Evolutionary conservation across 1,140 invertebrate species (phyloP), one percentile per base, ranked within the genome.

Genomic region (Scaptomyza montana): DNA sequence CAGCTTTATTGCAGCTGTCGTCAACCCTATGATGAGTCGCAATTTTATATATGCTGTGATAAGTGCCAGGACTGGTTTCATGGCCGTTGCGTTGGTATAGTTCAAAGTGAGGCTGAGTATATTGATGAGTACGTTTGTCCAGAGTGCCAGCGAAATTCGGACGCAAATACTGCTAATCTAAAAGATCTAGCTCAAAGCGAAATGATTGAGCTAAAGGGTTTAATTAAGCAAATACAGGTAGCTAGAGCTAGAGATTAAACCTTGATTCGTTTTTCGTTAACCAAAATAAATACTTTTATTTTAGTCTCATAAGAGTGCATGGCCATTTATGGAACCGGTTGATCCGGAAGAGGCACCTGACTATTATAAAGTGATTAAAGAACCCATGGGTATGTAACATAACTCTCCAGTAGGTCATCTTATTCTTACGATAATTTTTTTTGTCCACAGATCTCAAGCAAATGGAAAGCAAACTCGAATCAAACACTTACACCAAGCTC

Each of bases 61-160:
- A 95, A 96, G 55, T 99, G 99, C 93, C 97, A 99, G 92, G 98
- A 99, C 92, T 99, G 99, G 99, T 99, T 99, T 93, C 99, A 99
- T 92, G 98, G 98, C 4, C 94, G 97, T 56, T 99, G 99, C 92
- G 98, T 99, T 7, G 98, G 98, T 9, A 98, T 99, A 82, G 93
- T 99, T 33, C 97, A 98, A 91, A 96, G 95, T 3, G 98, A 99
- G 92, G 98, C 97, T 5, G 97, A 98, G 89, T 96, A 96, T 81
- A 98, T 99, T 73, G 98, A 98, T 81, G 97, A 98, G 80, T 99
- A 99, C 89, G 95, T 98, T 69, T 99, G 98, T 94, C 98, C 98
- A 0, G 97, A 96, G 90, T 99, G 98, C 93, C 96, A 98, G 89
- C 94, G 95, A 62, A 97, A 97, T 92, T 97, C 95, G 68, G 95